phyloP scores from a whole-genome alignment of 2,888 invertebrate genomes.

The Mycalesis mineus region DNA sequence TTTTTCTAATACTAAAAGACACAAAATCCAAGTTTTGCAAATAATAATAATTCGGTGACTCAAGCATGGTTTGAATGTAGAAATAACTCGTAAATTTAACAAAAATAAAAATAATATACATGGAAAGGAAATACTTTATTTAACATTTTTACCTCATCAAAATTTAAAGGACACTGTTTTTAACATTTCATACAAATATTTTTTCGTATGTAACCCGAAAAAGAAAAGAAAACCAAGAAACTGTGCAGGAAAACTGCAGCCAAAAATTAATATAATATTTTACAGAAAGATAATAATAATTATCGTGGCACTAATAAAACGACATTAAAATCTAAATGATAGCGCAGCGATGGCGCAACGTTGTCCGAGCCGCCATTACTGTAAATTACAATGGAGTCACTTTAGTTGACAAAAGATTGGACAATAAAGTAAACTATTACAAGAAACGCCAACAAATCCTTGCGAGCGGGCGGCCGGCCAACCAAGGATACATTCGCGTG shows the following conservation, averaged over 20 bases:
- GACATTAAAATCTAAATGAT: conserved; percentile 9
- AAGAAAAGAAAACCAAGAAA: too few species aligned
- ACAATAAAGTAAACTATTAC: conserved; percentile 23
- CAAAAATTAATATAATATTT: background rate
- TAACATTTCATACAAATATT: too few species aligned
- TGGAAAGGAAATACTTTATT: too few species aligned
- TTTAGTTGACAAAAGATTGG: conserved; percentile 17
- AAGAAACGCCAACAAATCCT: conserved; percentile 24
- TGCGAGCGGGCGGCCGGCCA: conserved; percentile 15
- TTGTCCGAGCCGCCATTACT: background rate
- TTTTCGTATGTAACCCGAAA: too few species aligned
- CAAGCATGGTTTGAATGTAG: too few species aligned
- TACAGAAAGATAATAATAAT: background rate
- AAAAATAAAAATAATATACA: too few species aligned
- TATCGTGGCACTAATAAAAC: conserved; percentile 4
- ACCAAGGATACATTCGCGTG: background rate
- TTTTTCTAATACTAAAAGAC: too few species aligned
- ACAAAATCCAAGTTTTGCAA: too few species aligned
- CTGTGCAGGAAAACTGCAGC: background rate
- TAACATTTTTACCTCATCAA: too few species aligned
- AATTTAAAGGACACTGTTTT: too few species aligned
- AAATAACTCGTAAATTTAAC: too few species aligned
- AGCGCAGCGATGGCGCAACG: background rate
- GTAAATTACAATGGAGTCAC: conserved; percentile 17
- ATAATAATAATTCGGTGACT: too few species aligned